Percentiles rank a stretch among this genome's conserved stretches.
phyloP scores from a whole-genome alignment of 2,888 invertebrate species.

The Glaucopsyche alexis region DNA sequence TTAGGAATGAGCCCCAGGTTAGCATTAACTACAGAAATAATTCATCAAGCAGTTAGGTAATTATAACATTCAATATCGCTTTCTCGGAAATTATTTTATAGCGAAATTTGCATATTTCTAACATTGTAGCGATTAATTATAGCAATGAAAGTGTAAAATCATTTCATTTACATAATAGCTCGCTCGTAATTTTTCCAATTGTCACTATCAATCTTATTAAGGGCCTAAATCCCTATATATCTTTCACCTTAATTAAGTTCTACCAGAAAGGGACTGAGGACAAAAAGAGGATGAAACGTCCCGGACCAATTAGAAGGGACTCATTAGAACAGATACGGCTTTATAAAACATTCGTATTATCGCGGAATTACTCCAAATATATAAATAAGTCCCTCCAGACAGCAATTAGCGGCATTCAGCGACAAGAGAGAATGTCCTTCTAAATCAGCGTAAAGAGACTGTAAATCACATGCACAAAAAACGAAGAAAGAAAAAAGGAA shows the following conservation, averaged over 20 bases:
- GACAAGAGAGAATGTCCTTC: background rate
- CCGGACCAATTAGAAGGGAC: slow-evolving; percentile 11
- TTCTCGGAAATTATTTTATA: background rate
- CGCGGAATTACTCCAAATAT: background rate
- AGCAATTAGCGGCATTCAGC: background rate
- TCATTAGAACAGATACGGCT: slow-evolving; percentile 1
- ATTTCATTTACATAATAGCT: slow-evolving; percentile 15
- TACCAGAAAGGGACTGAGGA: slow-evolving; percentile 14
- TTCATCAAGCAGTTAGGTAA: too few species aligned
- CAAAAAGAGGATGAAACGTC: slow-evolving; percentile 20
- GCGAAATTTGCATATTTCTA: slow-evolving; percentile 5
- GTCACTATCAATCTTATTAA: slow-evolving; percentile 25
- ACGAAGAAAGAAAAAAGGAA: background rate
- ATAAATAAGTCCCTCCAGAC: background rate
- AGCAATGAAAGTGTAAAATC: background rate
- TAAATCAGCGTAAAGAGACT: background rate
- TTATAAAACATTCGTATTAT: slow-evolving; percentile 6
- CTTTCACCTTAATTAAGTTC: slow-evolving; percentile 27
- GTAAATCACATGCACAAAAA: background rate
- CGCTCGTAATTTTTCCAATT: slow-evolving; percentile 14
- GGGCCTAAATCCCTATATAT: slow-evolving; percentile 23
- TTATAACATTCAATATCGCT: background rate
- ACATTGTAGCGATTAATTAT: background rate
- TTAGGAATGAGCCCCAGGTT: too few species aligned
- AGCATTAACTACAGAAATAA: too few species aligned